Percentiles rank a stretch among this genome's conserved stretches.
Evolutionary conservation across 2,113 vertebrate genomes (phyloP).

Genomic region (Anoura caudifer): DNA sequence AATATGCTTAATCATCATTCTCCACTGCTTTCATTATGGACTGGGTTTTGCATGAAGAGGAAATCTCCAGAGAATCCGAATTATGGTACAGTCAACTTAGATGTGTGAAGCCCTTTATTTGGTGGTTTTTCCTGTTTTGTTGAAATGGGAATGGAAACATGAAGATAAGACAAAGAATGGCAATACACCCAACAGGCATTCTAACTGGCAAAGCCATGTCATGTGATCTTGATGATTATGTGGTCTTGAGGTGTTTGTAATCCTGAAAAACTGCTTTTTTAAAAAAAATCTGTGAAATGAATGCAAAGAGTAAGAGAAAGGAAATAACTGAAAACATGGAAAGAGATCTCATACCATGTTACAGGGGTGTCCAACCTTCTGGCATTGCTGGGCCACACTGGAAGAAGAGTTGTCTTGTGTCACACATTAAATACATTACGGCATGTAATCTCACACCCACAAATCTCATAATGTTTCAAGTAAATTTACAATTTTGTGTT

Average conservation of each 20-base stretch:
- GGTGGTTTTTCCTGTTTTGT: background rate
- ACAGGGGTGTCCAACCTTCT: too few species aligned
- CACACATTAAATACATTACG: too few species aligned
- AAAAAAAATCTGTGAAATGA: background rate
- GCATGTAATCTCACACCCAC: too few species aligned
- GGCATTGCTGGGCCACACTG: too few species aligned
- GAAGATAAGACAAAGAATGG: background rate
- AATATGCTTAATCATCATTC: background rate
- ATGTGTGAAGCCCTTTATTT: background rate
- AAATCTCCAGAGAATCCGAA: background rate
- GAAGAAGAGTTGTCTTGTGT: too few species aligned
- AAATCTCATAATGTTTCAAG: too few species aligned
- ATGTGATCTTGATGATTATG: background rate
- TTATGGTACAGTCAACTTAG: background rate
- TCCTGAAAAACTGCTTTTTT: background rate
- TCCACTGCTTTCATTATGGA: background rate
- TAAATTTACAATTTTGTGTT: too few species aligned
- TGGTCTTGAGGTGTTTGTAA: background rate
- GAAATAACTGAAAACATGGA: constrained; percentile 10
- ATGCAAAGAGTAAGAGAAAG: background rate
- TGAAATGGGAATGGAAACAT: background rate
- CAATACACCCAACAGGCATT: background rate
- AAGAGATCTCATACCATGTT: background rate
- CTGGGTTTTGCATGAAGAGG: background rate
- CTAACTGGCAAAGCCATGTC: background rate